Evolutionary conservation across 2,888 invertebrate species (phyloP).

Genomic region (Ectemnius cavifrons): DNA sequence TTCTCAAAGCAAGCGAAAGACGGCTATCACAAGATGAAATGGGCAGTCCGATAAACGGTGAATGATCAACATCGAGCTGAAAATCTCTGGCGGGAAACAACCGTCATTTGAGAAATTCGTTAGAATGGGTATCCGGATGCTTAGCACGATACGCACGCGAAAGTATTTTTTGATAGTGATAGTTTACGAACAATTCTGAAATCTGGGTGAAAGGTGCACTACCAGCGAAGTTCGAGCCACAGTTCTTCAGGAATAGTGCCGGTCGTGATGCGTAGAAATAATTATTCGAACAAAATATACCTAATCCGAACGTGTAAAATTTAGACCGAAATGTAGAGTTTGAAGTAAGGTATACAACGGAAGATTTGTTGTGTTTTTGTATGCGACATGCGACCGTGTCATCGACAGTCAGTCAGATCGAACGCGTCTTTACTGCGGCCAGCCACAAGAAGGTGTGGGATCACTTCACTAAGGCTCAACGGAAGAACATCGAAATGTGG

Average conservation of each 20-base stretch:
- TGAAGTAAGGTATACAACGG: conserved; percentile 72
- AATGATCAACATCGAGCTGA: too few species aligned
- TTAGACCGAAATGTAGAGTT: conserved; percentile 59
- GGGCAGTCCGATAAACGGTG: too few species aligned
- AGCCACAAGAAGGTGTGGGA: conserved; percentile 99
- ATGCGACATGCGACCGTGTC: conserved; percentile 77
- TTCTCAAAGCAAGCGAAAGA: conserved; percentile 23
- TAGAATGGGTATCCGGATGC: conserved; percentile 14
- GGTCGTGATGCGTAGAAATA: too few species aligned
- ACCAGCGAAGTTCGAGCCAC: too few species aligned
- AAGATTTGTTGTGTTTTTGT: conserved; percentile 78
- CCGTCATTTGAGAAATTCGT: too few species aligned
- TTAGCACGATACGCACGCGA: conserved; percentile 24
- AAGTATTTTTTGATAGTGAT: too few species aligned
- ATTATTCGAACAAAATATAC: background rate
- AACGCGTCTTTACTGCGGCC: conserved; percentile 97
- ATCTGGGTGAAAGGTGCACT: too few species aligned
- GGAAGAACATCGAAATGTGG: conserved; percentile 99
- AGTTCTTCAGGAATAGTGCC: too few species aligned
- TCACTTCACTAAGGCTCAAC: conserved; percentile 99
- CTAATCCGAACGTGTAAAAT: conserved; percentile 34
- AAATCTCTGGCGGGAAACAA: too few species aligned
- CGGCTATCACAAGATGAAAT: too few species aligned
- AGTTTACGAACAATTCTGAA: too few species aligned
- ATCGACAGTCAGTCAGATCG: conserved; percentile 97